These are phyloP conservation scores for Lepus americanus DNA, from an alignment of 2,113 vertebrate genomes.

Conservation along the genomic window DNA sequence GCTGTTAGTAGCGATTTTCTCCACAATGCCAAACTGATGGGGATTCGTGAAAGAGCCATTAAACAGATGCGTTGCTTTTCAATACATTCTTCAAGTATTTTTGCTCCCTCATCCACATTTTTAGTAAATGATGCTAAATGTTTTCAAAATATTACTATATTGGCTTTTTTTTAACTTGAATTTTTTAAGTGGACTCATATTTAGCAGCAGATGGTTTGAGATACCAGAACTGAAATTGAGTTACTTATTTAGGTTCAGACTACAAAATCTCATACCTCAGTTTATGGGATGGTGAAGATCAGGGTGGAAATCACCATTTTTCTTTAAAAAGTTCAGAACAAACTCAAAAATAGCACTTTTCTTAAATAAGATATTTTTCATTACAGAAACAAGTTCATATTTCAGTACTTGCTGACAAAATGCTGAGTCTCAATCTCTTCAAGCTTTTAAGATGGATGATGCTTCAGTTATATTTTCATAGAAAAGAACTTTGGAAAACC, in stretches of 20 bases:
- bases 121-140: constrained; percentile 84
- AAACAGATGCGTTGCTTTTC: constrained; percentile 84
- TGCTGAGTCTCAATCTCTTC: background rate
- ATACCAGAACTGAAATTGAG: constrained; percentile 83
- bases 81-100: constrained; percentile 83
- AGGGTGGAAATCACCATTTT: constrained; percentile 73
- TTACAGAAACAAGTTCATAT: constrained; percentile 49
- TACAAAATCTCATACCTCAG: constrained; percentile 77
- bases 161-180: constrained; percentile 86
- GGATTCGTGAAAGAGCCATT: constrained; percentile 83
- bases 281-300: constrained; percentile 63
- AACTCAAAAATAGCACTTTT: constrained; percentile 63
- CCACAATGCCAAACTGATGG: constrained; percentile 83
- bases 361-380: constrained; percentile 43
- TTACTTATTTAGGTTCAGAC: constrained; percentile 83
- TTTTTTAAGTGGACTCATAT: constrained; percentile 86
- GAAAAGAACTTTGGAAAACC: constrained; percentile 23
- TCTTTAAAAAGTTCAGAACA: background rate
- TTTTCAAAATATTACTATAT: constrained; percentile 86
- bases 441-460: constrained; percentile 45
- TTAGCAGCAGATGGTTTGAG: constrained; percentile 85
- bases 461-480: constrained; percentile 37
- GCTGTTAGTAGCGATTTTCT: constrained; percentile 83
- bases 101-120: constrained; percentile 84
- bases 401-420: constrained; percentile 65